Evolutionary conservation across 2,113 vertebrate genomes (phyloP).

Genomic region (Osmerus mordax): DNA sequence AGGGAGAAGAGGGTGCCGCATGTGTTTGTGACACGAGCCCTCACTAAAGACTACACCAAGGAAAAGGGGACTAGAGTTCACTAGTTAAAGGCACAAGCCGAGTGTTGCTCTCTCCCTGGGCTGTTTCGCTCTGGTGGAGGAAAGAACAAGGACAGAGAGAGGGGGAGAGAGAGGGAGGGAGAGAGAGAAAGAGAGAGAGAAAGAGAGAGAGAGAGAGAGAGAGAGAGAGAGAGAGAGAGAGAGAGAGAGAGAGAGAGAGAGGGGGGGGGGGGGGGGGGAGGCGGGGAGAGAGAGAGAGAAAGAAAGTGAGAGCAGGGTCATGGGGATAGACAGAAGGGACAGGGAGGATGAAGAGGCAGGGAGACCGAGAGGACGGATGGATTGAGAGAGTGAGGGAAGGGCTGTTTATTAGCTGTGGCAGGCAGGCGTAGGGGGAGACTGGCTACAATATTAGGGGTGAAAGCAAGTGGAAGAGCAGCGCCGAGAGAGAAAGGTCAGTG

Average conservation of each 20-base stretch:
- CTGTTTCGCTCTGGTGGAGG: conserved; percentile 34
- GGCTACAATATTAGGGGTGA: conserved; percentile 4
- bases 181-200: not conserved
- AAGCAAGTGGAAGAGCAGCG: conserved; percentile 12
- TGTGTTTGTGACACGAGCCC: conserved; percentile 35
- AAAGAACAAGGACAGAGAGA: conserved; percentile 16
- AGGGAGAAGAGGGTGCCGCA: conserved; percentile 32
- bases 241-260: not conserved
- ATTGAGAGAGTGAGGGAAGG: conserved; percentile 1
- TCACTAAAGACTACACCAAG: conserved; percentile 32
- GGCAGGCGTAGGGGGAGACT: conserved; percentile 19
- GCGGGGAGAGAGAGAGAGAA: not conserved
- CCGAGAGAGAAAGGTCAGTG: conserved; percentile 24
- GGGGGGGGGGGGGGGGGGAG: too few species aligned
- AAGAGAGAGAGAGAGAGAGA: not conserved
- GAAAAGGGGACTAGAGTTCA: conserved; percentile 24
- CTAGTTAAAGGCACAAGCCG: conserved; percentile 36
- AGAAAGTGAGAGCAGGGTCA: not conserved
- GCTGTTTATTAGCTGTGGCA: conserved; percentile 39
- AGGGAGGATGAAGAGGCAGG: not conserved
- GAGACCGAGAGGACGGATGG: not conserved
- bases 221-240: not conserved
- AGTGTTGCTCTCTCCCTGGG: conserved; percentile 24
- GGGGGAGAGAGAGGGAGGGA: conserved; percentile 9
- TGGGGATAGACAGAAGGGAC: not conserved